Conservation (phyloP, 1,140 invertebrate species). For the Drosophila persimilis region DNA sequence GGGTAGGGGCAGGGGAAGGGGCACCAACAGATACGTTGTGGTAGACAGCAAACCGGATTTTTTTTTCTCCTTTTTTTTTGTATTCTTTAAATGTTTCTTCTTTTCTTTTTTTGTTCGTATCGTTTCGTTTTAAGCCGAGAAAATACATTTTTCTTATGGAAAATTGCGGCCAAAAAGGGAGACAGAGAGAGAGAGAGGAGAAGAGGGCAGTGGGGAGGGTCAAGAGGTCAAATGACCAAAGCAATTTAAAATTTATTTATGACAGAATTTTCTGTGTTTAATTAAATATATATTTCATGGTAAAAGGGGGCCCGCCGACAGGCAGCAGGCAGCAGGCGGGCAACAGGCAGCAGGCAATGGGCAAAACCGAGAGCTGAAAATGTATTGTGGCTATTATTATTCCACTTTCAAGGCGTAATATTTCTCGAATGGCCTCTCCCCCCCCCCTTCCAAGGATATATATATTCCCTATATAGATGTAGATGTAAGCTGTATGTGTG, state of each 20-base stretch:
- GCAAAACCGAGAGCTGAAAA: slow-evolving; percentile 14
- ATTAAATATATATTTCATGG: slow-evolving; percentile 63
- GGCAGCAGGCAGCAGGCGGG: too few relatives aligned
- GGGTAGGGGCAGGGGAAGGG: background rate
- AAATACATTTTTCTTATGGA: slow-evolving; percentile 46
- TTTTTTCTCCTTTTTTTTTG: slow-evolving; percentile 15
- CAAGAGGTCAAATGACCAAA: slow-evolving; percentile 63
- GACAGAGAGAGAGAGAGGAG: background rate
- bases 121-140: slow-evolving; percentile 7
- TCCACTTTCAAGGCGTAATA: slow-evolving; percentile 30
- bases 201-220: slow-evolving; percentile 12
- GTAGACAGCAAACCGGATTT: slow-evolving; percentile 63
- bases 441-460: background rate
- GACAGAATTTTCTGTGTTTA: slow-evolving; percentile 56
- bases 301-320: too few relatives aligned
- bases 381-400: slow-evolving; percentile 8
- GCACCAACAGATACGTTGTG: slow-evolving; percentile 39
- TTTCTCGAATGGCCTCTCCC: slow-evolving; percentile 15
- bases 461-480: slow-evolving; percentile 21
- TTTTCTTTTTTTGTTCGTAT: slow-evolving; percentile 13
- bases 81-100: slow-evolving; percentile 39
- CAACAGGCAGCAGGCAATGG: too few relatives aligned
- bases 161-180: slow-evolving; percentile 42
- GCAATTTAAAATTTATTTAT: slow-evolving; percentile 66
- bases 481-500: background rate